Percentiles rank a stretch among this genome's conserved stretches.
Evolutionary conservation across 2,113 vertebrate species (phyloP).

Genomic region (Larimichthys polyactis): DNA sequence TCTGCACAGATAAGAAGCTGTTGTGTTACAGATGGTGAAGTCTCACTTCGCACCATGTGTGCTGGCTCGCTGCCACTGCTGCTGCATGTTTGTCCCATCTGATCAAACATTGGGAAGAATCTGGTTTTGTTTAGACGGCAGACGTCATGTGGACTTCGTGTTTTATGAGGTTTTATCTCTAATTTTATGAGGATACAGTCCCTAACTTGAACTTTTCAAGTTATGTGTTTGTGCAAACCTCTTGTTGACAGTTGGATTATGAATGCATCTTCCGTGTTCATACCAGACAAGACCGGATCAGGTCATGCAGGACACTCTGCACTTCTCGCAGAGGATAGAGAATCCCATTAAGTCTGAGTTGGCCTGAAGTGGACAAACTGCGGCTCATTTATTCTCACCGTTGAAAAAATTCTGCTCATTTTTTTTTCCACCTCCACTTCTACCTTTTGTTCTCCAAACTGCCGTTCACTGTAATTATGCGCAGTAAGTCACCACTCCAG

Average conservation of each 20-base stretch:
- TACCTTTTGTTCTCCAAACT: not conserved
- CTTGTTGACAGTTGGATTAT: no score
- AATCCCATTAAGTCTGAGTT: not conserved
- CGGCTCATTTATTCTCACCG: not conserved
- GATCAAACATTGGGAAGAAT: not conserved
- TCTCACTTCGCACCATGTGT: not conserved
- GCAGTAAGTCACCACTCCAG: slow-evolving; percentile 5
- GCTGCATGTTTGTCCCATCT: not conserved
- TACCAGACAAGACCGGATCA: not conserved
- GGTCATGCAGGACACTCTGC: not conserved
- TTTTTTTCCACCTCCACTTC: slow-evolving; percentile 2
- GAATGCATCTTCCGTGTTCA: no score
- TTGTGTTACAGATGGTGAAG: slow-evolving; percentile 15
- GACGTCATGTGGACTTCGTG: not conserved
- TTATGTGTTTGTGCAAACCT: no score
- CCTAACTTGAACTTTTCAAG: no score
- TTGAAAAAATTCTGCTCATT: not conserved
- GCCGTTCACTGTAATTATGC: slow-evolving; percentile 21
- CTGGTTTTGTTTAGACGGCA: not conserved
- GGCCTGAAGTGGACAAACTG: not conserved
- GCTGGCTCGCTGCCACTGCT: not conserved
- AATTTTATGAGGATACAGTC: not conserved
- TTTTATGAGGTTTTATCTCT: not conserved
- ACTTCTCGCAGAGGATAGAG: not conserved
- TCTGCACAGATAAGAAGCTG: slow-evolving; percentile 11